phyloP scores from a whole-genome alignment of 2,888 invertebrate species.

The Salpingus planirostris region DNA sequence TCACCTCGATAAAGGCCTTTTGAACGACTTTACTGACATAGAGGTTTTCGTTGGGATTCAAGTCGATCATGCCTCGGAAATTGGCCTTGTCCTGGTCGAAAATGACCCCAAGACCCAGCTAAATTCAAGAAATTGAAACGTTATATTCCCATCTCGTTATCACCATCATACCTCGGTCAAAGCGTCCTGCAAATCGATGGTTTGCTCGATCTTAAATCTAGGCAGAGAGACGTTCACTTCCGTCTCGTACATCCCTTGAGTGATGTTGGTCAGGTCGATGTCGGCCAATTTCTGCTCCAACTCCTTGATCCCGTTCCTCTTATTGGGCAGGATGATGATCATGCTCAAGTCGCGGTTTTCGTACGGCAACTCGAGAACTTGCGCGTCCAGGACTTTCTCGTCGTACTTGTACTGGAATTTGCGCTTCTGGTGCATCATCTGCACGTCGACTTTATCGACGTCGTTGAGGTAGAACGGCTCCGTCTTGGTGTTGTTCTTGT shows the following conservation, averaged over 20 bases:
- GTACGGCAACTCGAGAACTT: constrained; percentile 62
- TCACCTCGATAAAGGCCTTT: constrained; percentile 72
- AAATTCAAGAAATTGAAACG: neutral
- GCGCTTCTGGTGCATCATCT: constrained; percentile 58
- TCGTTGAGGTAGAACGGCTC: constrained; percentile 54
- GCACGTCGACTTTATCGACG: constrained; percentile 47
- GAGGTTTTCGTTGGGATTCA: neutral
- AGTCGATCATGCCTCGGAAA: neutral
- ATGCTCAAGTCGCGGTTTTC: constrained; percentile 56
- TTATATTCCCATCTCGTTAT: too few species aligned
- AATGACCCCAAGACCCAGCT: neutral
- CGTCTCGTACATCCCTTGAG: constrained; percentile 36
- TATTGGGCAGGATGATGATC: constrained; percentile 63
- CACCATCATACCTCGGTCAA: constrained; percentile 29
- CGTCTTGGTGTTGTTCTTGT: constrained; percentile 46
- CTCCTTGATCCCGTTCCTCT: constrained; percentile 51
- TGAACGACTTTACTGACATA: constrained; percentile 61
- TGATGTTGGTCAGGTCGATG: constrained; percentile 45
- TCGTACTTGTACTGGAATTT: constrained; percentile 42
- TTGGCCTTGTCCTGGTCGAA: constrained; percentile 1
- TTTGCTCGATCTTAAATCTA: constrained; percentile 70
- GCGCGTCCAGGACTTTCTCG: constrained; percentile 45
- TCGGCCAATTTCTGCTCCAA: constrained; percentile 51
- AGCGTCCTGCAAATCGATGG: constrained; percentile 51
- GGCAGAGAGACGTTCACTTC: constrained; percentile 62